These are phyloP conservation scores for Oreocharis arfaki DNA, from an alignment of 2,113 vertebrate genomes.

Conservation along the genomic window DNA sequence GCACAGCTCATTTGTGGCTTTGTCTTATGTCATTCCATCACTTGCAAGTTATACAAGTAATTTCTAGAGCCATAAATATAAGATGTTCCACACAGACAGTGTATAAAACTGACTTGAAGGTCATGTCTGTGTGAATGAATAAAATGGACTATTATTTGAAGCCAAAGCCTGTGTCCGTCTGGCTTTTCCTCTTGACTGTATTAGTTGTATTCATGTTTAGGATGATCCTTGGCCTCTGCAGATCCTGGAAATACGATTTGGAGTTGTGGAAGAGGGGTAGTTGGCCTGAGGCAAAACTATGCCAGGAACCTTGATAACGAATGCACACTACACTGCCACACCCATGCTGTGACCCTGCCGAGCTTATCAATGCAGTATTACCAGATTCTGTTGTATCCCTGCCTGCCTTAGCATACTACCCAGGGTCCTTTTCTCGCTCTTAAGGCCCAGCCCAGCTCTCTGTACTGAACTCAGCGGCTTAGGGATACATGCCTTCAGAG, in stretches of 20 bases:
- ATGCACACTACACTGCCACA: accelerated
- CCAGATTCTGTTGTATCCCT: neutral
- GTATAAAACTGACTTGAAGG: neutral
- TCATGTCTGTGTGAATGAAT: neutral
- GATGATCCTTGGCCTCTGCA: neutral
- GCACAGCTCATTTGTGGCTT: conserved; percentile 39
- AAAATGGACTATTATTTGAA: neutral
- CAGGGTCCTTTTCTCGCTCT: neutral
- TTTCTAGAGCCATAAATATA: neutral
- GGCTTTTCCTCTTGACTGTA: neutral
- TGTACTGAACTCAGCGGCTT: neutral
- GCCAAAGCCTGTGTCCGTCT: neutral
- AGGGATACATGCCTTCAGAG: neutral
- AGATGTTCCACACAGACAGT: neutral
- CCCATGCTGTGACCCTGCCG: neutral
- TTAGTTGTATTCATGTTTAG: neutral
- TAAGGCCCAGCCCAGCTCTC: neutral
- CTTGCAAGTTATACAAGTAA: conserved; percentile 18
- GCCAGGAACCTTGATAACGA: neutral
- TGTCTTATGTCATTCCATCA: conserved; percentile 23
- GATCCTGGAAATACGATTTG: neutral
- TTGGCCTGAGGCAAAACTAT: neutral
- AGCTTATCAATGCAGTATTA: neutral
- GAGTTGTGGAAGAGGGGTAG: neutral
- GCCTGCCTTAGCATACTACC: neutral